These are phyloP conservation scores for Tapirus indicus DNA, from an alignment of 2,797 vertebrate genomes.

Conservation along the genomic window DNA sequence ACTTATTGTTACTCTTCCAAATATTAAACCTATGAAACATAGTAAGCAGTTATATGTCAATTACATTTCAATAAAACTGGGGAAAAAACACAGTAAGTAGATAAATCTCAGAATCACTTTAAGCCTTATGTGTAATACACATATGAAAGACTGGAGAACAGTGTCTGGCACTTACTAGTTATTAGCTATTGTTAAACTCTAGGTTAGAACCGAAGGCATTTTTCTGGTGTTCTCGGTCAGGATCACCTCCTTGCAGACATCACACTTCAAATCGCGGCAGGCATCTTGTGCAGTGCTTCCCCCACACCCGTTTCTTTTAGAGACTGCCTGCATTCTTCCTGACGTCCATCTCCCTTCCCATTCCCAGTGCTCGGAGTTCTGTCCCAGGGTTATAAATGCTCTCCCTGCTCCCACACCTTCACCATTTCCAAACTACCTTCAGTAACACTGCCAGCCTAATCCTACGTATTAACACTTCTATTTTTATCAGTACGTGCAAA, in stretches of 20 bases:
- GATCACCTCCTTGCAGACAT: background rate
- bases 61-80: background rate
- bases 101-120: conserved; percentile 34
- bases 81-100: background rate
- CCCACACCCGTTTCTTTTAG: background rate
- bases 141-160: background rate
- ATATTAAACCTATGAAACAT: conserved; percentile 48
- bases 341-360: background rate
- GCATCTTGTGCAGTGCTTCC: background rate
- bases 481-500: background rate
- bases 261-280: background rate
- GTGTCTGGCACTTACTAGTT: background rate
- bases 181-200: background rate
- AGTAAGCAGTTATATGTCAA: background rate
- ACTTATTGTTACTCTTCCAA: background rate
- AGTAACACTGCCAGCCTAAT: background rate
- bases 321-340: background rate
- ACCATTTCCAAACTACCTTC: background rate
- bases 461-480: background rate
- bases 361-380: background rate
- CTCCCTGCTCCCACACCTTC: background rate
- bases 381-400: background rate
- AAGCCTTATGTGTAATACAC: background rate
- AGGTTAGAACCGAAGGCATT: conserved; percentile 30
- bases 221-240: background rate